Conservation (phyloP, 2,888 invertebrate species). For the Eupithecia inturbata region DNA sequence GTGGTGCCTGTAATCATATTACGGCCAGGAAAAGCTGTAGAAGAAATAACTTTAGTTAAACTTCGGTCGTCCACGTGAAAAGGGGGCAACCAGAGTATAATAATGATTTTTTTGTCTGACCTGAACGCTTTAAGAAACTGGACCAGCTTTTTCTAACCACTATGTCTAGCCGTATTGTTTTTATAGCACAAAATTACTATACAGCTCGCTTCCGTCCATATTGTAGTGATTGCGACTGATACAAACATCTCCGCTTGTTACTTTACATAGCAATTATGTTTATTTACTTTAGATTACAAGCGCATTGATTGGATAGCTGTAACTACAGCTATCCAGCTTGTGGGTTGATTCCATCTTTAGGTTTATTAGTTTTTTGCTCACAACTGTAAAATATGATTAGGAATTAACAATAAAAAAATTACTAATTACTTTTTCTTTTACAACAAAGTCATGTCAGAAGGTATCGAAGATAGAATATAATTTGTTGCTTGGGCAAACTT, state of each 20-base stretch:
- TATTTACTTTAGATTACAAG: constrained; percentile 1
- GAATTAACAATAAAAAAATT: neutral
- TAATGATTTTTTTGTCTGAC: neutral
- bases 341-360: neutral
- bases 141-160: constrained; percentile 14
- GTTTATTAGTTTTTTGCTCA: neutral
- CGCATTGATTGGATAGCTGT: constrained; percentile 5
- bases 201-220: constrained; percentile 37
- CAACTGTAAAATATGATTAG: neutral
- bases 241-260: constrained; percentile 16
- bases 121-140: neutral
- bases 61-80: neutral
- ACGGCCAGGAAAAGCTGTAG: neutral
- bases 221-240: constrained; percentile 37
- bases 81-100: neutral
- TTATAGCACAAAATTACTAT: constrained; percentile 38
- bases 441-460: no score
- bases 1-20: neutral
- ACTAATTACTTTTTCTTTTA: no score
- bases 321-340: no score
- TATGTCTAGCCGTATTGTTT: constrained; percentile 20
- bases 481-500: neutral
- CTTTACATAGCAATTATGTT: constrained; percentile 9
- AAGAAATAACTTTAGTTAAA: neutral
- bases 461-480: no score